Percentiles rank a stretch among this genome's conserved stretches.
Conservation (phyloP, 2,113 vertebrate genomes). For the Todiramphus saurophagus region DNA sequence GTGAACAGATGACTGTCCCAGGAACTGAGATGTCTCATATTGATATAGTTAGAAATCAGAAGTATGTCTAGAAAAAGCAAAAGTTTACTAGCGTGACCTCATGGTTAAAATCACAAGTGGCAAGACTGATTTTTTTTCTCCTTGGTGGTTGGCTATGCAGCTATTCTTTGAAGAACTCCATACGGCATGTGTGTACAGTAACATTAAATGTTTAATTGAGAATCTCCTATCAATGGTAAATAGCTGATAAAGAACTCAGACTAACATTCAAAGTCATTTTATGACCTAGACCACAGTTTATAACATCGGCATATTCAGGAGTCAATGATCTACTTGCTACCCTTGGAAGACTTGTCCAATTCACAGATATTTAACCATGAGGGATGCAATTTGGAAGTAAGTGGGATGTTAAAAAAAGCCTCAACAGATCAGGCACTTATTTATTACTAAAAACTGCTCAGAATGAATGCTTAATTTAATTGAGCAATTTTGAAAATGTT, state of each 20-base stretch:
- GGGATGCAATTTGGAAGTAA: background rate
- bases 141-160: background rate
- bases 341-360: background rate
- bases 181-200: fast-evolving
- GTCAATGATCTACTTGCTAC: background rate
- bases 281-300: background rate
- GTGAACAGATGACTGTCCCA: background rate
- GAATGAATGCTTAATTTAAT: background rate
- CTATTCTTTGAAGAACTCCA: background rate
- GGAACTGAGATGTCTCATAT: background rate
- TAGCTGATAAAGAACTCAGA: background rate
- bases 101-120: background rate
- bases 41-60: background rate
- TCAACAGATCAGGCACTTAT: background rate
- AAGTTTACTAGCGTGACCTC: background rate
- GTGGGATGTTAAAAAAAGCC: background rate
- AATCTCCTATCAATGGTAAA: background rate
- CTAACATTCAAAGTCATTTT: background rate
- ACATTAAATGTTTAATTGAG: background rate
- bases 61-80: background rate
- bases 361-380: background rate
- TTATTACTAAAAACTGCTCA: background rate
- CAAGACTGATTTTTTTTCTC: background rate
- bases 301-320: background rate
- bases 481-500: background rate